These are phyloP conservation scores for Trachops cirrhosus DNA, from an alignment of 2,797 vertebrate genomes.

Conservation along the genomic window DNA sequence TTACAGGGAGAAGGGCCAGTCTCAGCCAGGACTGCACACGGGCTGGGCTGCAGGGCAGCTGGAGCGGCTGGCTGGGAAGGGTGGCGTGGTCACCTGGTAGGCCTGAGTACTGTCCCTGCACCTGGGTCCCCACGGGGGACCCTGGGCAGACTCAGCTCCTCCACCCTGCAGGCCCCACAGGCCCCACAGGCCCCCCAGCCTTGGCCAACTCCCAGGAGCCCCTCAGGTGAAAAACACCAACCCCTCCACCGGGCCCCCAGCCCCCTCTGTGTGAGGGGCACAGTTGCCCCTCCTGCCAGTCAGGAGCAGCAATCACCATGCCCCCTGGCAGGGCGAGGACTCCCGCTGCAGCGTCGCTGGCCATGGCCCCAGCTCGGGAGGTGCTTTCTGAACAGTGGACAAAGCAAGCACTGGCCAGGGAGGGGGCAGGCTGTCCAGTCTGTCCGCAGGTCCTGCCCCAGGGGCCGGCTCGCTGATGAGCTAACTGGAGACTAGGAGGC, in stretches of 20 bases:
- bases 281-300: neutral
- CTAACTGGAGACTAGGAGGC: neutral
- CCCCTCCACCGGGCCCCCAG: fast-evolving
- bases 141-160: neutral
- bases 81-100: neutral
- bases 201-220: neutral
- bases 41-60: neutral
- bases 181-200: neutral
- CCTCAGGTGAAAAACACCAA: neutral
- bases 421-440: neutral
- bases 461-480: fast-evolving
- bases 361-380: neutral
- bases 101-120: neutral
- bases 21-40: neutral
- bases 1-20: neutral
- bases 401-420: neutral
- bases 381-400: neutral
- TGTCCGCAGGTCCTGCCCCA: fast-evolving
- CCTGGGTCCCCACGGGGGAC: neutral
- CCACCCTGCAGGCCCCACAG: fast-evolving
- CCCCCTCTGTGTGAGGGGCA: neutral
- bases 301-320: neutral
- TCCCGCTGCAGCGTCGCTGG: neutral
- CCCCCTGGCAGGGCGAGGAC: fast-evolving
- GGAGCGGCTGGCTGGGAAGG: neutral